Percentiles rank a stretch among this genome's conserved stretches.
These are phyloP conservation scores for Lethrus apterus DNA, from an alignment of 1,140 invertebrate species.

Conservation along the genomic window DNA sequence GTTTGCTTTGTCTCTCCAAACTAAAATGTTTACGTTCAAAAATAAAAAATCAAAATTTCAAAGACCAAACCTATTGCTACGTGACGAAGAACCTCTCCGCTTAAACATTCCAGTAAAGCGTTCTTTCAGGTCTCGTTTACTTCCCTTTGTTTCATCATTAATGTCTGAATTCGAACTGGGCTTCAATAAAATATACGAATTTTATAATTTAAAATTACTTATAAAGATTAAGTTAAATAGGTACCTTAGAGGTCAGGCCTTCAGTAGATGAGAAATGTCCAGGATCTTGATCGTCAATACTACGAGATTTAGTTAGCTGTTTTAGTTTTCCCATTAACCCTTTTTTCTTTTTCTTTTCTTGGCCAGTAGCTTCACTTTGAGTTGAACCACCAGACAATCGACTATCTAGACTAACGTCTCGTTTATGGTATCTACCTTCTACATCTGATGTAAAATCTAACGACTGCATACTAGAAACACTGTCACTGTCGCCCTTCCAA, in stretches of 20 bases:
- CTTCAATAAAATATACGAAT: constrained; percentile 33
- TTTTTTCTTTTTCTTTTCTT: constrained; percentile 69
- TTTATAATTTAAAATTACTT: not conserved
- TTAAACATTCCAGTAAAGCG: constrained; percentile 77
- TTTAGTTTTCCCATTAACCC: constrained; percentile 77
- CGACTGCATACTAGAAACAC: constrained; percentile 71
- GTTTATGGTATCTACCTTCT: constrained; percentile 45
- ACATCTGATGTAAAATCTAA: constrained; percentile 54
- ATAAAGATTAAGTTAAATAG: not conserved
- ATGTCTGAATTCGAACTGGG: constrained; percentile 73
- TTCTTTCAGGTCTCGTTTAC: constrained; percentile 70
- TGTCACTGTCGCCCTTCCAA: constrained; percentile 69
- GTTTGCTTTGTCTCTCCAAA: constrained; percentile 29
- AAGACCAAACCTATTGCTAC: constrained; percentile 57
- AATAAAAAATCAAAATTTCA: constrained; percentile 7
- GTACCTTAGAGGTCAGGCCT: constrained; percentile 29
- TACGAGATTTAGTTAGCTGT: constrained; percentile 76
- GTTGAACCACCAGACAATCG: constrained; percentile 75
- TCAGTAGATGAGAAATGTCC: constrained; percentile 29
- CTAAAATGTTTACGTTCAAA: constrained; percentile 16
- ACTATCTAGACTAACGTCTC: constrained; percentile 68
- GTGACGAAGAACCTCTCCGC: constrained; percentile 53
- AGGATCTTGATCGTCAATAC: constrained; percentile 57
- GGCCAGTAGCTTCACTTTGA: constrained; percentile 68
- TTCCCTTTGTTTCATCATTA: constrained; percentile 53